Evolutionary conservation across 2,797 vertebrate species (phyloP).

Genomic region (Gymnoscopelus braueri): DNA sequence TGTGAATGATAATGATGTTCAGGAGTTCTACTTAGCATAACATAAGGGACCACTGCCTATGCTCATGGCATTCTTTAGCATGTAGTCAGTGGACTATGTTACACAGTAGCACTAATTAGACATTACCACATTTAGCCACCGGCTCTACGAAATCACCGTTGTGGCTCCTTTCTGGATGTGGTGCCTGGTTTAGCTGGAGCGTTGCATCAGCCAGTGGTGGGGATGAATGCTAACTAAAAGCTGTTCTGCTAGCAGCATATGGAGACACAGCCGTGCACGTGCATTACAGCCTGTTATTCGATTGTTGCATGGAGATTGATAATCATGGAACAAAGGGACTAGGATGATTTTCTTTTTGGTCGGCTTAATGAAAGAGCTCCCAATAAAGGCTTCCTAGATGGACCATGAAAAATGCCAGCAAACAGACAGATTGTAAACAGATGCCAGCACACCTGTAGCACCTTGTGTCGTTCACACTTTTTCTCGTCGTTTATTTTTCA

Average conservation of each 20-base stretch:
- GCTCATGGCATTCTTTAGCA: constrained; percentile 73
- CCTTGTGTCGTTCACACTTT: constrained; percentile 38
- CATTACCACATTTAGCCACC: constrained; percentile 72
- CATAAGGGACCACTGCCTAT: constrained; percentile 72
- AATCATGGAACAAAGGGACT: constrained; percentile 64
- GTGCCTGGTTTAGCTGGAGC: constrained; percentile 60
- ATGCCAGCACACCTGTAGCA: constrained; percentile 77
- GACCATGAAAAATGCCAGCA: constrained; percentile 35
- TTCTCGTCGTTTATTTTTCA: constrained; percentile 48
- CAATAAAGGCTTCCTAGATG: constrained; percentile 62
- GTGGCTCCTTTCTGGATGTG: constrained; percentile 66
- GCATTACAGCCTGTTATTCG: constrained; percentile 65
- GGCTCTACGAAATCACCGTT: constrained; percentile 71
- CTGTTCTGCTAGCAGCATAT: constrained; percentile 65
- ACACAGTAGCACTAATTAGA: constrained; percentile 78
- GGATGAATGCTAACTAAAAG: constrained; percentile 55
- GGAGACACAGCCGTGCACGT: constrained; percentile 67
- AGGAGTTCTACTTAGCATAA: constrained; percentile 81
- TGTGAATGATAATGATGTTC: constrained; percentile 80
- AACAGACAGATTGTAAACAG: constrained; percentile 76
- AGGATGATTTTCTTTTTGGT: constrained; percentile 56
- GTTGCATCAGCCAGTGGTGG: constrained; percentile 68
- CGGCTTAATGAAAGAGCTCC: constrained; percentile 49
- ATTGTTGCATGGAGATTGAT: constrained; percentile 80
- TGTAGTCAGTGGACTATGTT: constrained; percentile 76